These are phyloP conservation scores for Cyanistes caeruleus DNA, from an alignment of 2,113 vertebrate species.

Conservation along the genomic window DNA sequence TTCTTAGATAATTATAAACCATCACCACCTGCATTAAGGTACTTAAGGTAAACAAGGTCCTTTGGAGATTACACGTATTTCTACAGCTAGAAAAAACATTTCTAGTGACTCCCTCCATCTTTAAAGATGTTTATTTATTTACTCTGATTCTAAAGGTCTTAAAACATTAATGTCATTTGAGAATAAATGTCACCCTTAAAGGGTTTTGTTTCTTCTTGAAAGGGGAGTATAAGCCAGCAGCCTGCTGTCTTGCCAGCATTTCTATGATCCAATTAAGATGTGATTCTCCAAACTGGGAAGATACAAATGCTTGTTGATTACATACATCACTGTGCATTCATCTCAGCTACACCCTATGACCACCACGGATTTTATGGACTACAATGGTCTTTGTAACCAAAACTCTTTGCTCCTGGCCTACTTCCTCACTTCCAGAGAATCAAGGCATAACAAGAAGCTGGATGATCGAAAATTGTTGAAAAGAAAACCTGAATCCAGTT, in stretches of 20 bases:
- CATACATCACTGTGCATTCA: background rate
- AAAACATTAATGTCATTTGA: background rate
- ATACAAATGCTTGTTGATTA: background rate
- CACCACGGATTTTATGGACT: background rate
- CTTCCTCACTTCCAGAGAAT: background rate
- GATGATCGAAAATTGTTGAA: accelerated
- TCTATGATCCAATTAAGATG: background rate
- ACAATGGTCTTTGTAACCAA: background rate
- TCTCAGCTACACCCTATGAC: background rate
- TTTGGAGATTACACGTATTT: background rate
- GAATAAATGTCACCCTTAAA: background rate
- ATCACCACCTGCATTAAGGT: background rate
- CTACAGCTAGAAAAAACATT: background rate
- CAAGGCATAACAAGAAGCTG: background rate
- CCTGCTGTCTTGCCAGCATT: background rate
- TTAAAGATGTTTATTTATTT: background rate
- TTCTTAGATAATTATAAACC: background rate
- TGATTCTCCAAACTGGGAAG: background rate
- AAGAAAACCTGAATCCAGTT: background rate
- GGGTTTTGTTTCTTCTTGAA: background rate
- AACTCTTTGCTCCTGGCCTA: background rate
- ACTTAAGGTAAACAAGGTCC: background rate
- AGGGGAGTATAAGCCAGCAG: background rate
- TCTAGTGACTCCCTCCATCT: background rate
- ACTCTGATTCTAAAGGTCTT: background rate